Conservation (phyloP, 2,888 invertebrate genomes). For the Pammene aurita region DNA sequence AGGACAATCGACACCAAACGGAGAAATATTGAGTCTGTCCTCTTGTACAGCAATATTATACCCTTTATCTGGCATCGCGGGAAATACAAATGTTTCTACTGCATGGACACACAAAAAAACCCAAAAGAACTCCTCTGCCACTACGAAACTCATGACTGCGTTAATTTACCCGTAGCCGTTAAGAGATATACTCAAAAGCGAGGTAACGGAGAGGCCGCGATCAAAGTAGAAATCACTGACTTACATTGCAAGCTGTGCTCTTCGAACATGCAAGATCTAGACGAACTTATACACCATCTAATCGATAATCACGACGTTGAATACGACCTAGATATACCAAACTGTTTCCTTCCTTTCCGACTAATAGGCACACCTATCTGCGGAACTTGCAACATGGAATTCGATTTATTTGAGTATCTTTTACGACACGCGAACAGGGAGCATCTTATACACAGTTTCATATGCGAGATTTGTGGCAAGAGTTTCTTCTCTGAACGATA, state of each 20-base stretch:
- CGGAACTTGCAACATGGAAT: slow-evolving; percentile 26
- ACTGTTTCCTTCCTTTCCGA: slow-evolving; percentile 40
- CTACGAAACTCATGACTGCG: slow-evolving; percentile 27
- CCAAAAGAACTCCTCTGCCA: slow-evolving; percentile 24
- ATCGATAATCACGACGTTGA: slow-evolving; percentile 27
- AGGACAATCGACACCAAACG: slow-evolving; percentile 28
- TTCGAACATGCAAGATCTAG: background rate
- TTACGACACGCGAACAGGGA: slow-evolving; percentile 36
- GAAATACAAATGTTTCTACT: slow-evolving; percentile 29
- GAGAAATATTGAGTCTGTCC: slow-evolving; percentile 35
- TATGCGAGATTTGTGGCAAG: slow-evolving; percentile 39
- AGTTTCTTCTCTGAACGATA: slow-evolving; percentile 33
- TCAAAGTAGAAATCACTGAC: slow-evolving; percentile 33
- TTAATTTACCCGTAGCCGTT: slow-evolving; percentile 25
- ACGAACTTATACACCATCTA: slow-evolving; percentile 26
- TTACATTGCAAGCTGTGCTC: slow-evolving; percentile 35
- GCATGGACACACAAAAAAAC: slow-evolving; percentile 18
- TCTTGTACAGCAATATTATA: slow-evolving; percentile 32
- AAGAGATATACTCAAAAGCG: slow-evolving; percentile 29
- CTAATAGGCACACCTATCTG: slow-evolving; percentile 27
- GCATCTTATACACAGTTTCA: slow-evolving; percentile 24
- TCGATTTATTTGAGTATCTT: slow-evolving; percentile 34
- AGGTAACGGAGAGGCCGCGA: slow-evolving; percentile 33
- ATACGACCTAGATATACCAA: slow-evolving; percentile 27
- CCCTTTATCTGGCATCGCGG: slow-evolving; percentile 40